A percentile compares a stretch with the other conserved stretches of the same genome.
Evolutionary conservation across 2,797 vertebrate species (phyloP).

Genomic region (Gobionotothen gibberifrons): DNA sequence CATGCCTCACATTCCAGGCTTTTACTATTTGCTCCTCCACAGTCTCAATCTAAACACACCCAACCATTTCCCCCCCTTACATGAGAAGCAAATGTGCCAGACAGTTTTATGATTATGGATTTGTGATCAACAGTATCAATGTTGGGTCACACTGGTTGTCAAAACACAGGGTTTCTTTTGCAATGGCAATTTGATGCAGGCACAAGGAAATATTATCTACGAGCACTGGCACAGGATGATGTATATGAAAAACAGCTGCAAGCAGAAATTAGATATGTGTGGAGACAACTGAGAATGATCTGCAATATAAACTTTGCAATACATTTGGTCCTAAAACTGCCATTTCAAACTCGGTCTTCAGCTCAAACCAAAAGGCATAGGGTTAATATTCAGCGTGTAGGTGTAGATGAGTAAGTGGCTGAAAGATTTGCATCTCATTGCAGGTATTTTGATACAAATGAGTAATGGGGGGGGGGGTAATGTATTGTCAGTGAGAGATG

Average conservation of each 20-base stretch:
- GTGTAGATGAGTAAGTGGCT: not conserved
- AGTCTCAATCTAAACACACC: slow-evolving; percentile 42
- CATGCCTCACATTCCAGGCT: slow-evolving; percentile 69
- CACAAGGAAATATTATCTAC: slow-evolving; percentile 11
- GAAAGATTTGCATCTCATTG: too few relatives aligned
- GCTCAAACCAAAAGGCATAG: not conserved
- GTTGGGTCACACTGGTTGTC: slow-evolving; percentile 15
- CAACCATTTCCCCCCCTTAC: slow-evolving; percentile 17
- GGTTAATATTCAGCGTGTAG: not conserved
- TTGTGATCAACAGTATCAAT: slow-evolving; percentile 40
- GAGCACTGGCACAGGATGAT: not conserved
- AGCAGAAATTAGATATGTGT: slow-evolving; percentile 19
- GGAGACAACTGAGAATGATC: slow-evolving; percentile 4
- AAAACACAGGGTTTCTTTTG: slow-evolving; percentile 26
- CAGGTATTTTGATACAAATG: too few relatives aligned
- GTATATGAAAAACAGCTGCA: slow-evolving; percentile 23
- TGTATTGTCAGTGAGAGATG: not conserved
- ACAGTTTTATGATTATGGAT: slow-evolving; percentile 58
- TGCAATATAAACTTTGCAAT: too few relatives aligned
- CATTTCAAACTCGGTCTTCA: not conserved
- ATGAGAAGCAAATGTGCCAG: slow-evolving; percentile 35
- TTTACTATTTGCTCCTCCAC: slow-evolving; percentile 39
- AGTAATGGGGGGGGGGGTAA: not conserved
- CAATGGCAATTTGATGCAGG: slow-evolving; percentile 17
- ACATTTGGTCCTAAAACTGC: not conserved